Conservation (phyloP, 2,113 vertebrate species). For the Girardinichthys multiradiatus region DNA sequence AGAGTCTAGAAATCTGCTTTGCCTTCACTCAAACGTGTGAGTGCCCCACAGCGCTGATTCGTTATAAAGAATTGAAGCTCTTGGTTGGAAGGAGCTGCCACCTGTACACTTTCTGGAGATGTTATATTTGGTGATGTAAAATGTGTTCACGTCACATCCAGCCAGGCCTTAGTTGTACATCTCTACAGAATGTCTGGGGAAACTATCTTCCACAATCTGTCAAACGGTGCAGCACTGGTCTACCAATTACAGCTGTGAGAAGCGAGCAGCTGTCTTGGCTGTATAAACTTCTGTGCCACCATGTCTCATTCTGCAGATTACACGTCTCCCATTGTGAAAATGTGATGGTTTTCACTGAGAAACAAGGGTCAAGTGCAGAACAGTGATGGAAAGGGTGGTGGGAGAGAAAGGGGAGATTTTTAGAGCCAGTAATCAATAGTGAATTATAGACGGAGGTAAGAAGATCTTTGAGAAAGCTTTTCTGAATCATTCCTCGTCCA, state of each 20-base stretch:
- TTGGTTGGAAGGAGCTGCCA: constrained; percentile 44
- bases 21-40: constrained; percentile 7
- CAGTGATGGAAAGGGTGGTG: constrained; percentile 11
- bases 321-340: constrained; percentile 47
- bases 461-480: constrained; percentile 33
- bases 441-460: constrained; percentile 41
- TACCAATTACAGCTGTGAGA: constrained; percentile 72
- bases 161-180: constrained; percentile 57
- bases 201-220: constrained; percentile 66
- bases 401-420: constrained; percentile 12
- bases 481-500: background rate
- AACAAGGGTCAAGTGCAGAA: constrained; percentile 32
- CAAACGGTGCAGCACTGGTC: constrained; percentile 51
- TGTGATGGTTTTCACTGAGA: constrained; percentile 39
- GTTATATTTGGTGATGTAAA: constrained; percentile 71
- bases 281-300: constrained; percentile 39
- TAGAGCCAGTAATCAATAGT: constrained; percentile 34
- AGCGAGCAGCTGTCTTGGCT: constrained; percentile 65
- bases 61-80: constrained; percentile 48
- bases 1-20: constrained; percentile 21
- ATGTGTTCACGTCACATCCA: constrained; percentile 62
- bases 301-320: constrained; percentile 60
- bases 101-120: constrained; percentile 55
- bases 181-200: constrained; percentile 58
- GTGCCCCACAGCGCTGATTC: constrained; percentile 29